Conservation (phyloP, 64 coral and sea anemone genomes). For the Dendrophyllia cribrosa region DNA sequence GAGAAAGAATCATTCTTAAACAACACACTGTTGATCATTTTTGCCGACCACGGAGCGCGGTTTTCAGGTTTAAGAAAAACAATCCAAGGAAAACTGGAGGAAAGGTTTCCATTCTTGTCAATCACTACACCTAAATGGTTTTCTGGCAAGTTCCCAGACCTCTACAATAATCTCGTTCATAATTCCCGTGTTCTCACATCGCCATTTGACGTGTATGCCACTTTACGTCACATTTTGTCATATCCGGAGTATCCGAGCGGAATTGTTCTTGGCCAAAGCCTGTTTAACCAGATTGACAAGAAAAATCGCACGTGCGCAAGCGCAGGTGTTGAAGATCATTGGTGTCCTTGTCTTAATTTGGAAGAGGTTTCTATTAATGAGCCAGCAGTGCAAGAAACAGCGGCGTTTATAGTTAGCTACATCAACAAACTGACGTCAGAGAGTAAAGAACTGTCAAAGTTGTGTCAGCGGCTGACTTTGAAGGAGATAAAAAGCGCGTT, state of each 20-base stretch:
- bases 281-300: constrained; percentile 31
- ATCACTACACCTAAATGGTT: constrained; percentile 63
- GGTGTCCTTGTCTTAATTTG: constrained; percentile 58
- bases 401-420: not conserved
- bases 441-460: not conserved
- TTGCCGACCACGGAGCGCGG: constrained; percentile 59
- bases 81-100: constrained; percentile 74
- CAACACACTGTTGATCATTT: constrained; percentile 36
- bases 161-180: constrained; percentile 17
- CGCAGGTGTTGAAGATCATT: constrained; percentile 52
- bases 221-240: constrained; percentile 43
- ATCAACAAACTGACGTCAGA: constrained; percentile 28
- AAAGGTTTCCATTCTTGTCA: constrained; percentile 56
- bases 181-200: constrained; percentile 50
- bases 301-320: constrained; percentile 30
- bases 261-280: constrained; percentile 33
- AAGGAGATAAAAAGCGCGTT: not conserved
- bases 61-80: constrained; percentile 38
- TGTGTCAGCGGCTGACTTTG: constrained; percentile 17
- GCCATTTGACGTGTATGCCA: constrained; percentile 67
- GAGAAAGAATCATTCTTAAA: not conserved
- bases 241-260: constrained; percentile 39
- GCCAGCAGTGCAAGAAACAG: not conserved
- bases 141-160: not conserved
- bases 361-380: constrained; percentile 9